Percentiles rank a stretch among this genome's conserved stretches.
These are phyloP conservation scores for Protomyctophum bolini DNA, from an alignment of 2,113 vertebrate species.

Conservation along the genomic window DNA sequence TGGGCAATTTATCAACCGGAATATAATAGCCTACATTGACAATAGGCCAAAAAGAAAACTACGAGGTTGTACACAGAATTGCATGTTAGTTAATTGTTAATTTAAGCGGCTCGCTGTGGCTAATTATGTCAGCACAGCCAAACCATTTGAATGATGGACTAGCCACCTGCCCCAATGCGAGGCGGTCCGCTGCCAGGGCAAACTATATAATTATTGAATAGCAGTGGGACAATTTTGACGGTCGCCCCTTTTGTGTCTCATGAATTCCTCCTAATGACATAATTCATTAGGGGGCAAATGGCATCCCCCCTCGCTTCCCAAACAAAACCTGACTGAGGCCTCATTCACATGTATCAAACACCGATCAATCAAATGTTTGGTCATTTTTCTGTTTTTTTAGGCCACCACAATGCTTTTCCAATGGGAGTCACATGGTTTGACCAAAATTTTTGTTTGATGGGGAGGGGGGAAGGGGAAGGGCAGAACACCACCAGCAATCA, in stretches of 20 bases:
- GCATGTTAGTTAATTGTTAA: constrained; percentile 99
- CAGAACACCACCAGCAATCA: too few relatives aligned
- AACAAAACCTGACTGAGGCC: constrained; percentile 82
- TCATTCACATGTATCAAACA: too few relatives aligned
- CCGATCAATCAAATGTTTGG: too few relatives aligned
- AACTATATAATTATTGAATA: constrained; percentile 99
- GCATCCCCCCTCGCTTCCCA: constrained; percentile 80
- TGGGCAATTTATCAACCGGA: constrained; percentile 86
- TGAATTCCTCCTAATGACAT: constrained; percentile 99
- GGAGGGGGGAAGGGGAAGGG: neutral
- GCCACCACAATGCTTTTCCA: too few relatives aligned
- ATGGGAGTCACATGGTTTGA: too few relatives aligned
- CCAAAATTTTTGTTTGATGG: too few relatives aligned
- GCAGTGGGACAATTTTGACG: constrained; percentile 99
- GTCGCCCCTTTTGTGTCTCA: constrained; percentile 95
- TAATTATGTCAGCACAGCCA: constrained; percentile 98
- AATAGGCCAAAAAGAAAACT: constrained; percentile 89
- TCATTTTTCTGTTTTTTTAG: too few relatives aligned
- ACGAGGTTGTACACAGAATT: constrained; percentile 92
- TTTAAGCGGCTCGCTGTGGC: constrained; percentile 95
- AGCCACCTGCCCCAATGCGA: constrained; percentile 98
- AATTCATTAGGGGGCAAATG: constrained; percentile 99
- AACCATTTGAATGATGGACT: constrained; percentile 99
- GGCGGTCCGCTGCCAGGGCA: constrained; percentile 92
- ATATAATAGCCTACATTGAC: constrained; percentile 85